phyloP scores from a whole-genome alignment of 2,888 invertebrate genomes.

The Drosophila hawaiiensis region DNA sequence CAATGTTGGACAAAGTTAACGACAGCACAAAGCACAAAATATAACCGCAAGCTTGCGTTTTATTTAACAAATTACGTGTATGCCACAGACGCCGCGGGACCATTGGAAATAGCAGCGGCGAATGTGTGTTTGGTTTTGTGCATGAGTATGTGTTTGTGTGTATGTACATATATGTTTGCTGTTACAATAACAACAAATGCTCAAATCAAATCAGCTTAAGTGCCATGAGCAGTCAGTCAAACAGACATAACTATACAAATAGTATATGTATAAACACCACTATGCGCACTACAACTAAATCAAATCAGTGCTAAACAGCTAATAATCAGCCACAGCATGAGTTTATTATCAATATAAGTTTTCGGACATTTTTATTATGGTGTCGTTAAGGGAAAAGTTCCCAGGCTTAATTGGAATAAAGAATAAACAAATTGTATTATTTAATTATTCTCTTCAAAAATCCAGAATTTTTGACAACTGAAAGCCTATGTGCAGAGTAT shows the following conservation, averaged over 20 bases:
- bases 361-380: neutral
- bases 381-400: neutral
- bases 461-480: neutral
- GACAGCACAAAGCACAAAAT: conserved; percentile 57
- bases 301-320: conserved; percentile 46
- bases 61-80: conserved; percentile 75
- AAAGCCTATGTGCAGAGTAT: neutral
- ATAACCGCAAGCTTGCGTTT: conserved; percentile 77
- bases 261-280: conserved; percentile 12
- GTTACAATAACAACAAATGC: conserved; percentile 38
- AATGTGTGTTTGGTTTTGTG: conserved; percentile 5
- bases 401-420: neutral
- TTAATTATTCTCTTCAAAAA: neutral
- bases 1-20: conserved; percentile 62
- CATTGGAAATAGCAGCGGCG: conserved; percentile 23
- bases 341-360: conserved; percentile 13
- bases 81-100: conserved; percentile 47
- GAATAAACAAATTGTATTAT: neutral
- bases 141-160: conserved; percentile 5
- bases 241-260: conserved; percentile 50
- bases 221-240: conserved; percentile 63
- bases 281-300: conserved; percentile 42
- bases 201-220: conserved; percentile 67
- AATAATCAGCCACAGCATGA: conserved; percentile 37
- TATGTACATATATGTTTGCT: conserved; percentile 18